Evolutionary conservation across 2,888 invertebrate genomes (phyloP).

Genomic region (Hirtodrosophila trivittata): DNA sequence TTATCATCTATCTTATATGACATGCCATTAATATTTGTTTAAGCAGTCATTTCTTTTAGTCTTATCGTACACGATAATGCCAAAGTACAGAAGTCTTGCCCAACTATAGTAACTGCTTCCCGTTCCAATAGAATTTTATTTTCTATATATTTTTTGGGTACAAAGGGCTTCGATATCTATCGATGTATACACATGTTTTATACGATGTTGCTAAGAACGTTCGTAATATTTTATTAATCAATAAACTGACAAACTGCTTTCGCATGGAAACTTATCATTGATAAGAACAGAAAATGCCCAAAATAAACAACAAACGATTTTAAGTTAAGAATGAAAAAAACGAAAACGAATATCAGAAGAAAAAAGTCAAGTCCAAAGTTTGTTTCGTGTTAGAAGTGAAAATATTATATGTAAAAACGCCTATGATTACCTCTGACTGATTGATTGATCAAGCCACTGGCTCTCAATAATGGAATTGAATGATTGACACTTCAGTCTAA

Average conservation of each 20-base stretch:
- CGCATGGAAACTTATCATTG: too few relatives aligned
- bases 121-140: background rate
- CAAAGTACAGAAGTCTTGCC: slow-evolving; percentile 34
- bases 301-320: slow-evolving; percentile 45
- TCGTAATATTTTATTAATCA: slow-evolving; percentile 65
- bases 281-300: slow-evolving; percentile 46
- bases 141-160: slow-evolving; percentile 31
- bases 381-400: too few relatives aligned
- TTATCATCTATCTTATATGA: slow-evolving; percentile 8
- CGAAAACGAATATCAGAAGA: too few relatives aligned
- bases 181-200: slow-evolving; percentile 8
- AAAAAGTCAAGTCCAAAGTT: too few relatives aligned
- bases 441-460: too few relatives aligned
- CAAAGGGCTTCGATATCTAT: slow-evolving; percentile 50
- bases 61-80: slow-evolving; percentile 44
- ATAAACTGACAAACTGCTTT: slow-evolving; percentile 50
- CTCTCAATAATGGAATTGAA: too few relatives aligned
- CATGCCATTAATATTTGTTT: slow-evolving; percentile 39
- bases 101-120: slow-evolving; percentile 11
- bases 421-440: too few relatives aligned
- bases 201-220: slow-evolving; percentile 6
- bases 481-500: too few relatives aligned
- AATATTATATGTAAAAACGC: too few relatives aligned
- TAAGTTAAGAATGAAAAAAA: too few relatives aligned
- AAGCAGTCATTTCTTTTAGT: slow-evolving; percentile 11